These are phyloP conservation scores for Orthonyx spaldingii DNA, from an alignment of 2,113 vertebrate species.

Conservation along the genomic window DNA sequence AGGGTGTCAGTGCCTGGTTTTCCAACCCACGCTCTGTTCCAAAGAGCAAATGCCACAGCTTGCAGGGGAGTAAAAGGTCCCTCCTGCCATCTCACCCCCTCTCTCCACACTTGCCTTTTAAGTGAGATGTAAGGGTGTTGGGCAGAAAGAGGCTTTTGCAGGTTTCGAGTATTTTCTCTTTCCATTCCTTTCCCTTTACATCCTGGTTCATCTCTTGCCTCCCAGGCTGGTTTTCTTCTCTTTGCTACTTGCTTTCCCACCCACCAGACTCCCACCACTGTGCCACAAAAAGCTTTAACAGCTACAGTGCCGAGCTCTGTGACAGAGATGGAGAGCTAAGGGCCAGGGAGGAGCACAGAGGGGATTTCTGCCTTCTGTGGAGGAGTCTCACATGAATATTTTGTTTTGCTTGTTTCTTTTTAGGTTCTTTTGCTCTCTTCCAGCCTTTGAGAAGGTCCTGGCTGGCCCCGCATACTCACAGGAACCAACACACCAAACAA, in stretches of 20 bases:
- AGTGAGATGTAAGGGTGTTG: neutral
- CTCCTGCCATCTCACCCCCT: neutral
- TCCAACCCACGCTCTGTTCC: neutral
- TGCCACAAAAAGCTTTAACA: constrained; percentile 63
- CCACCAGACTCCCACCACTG: constrained; percentile 63
- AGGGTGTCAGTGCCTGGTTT: neutral
- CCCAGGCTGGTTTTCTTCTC: constrained; percentile 23
- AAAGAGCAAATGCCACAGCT: neutral
- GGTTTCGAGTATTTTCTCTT: neutral
- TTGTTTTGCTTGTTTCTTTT: constrained; percentile 3
- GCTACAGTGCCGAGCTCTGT: neutral
- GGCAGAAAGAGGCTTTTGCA: neutral
- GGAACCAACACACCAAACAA: neutral
- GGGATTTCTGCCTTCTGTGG: constrained; percentile 4
- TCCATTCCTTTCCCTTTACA: neutral
- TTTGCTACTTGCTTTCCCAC: constrained; percentile 51
- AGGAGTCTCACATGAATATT: neutral
- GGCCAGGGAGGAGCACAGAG: neutral
- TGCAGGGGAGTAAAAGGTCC: neutral
- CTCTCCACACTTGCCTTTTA: neutral
- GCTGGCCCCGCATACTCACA: neutral
- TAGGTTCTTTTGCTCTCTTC: constrained; percentile 22
- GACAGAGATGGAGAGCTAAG: neutral
- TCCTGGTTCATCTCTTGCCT: constrained; percentile 28
- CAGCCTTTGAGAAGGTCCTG: neutral